A percentile compares a stretch with the other conserved stretches of the same genome.
Conservation (phyloP, 2,888 invertebrate genomes). For the Eudasyphora cyanicolor region DNA sequence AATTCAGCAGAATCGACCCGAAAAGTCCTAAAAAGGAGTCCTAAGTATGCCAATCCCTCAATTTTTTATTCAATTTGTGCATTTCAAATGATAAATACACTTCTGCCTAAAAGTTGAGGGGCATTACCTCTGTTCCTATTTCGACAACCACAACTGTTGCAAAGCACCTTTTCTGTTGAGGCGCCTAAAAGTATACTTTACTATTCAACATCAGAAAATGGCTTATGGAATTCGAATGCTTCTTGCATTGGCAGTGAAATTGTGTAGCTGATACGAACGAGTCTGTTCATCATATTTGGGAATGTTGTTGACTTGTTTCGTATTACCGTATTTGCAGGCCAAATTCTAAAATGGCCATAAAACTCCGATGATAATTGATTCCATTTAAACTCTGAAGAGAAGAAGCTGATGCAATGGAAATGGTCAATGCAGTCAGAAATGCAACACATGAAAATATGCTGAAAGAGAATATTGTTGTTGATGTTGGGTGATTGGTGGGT, state of each 20-base stretch:
- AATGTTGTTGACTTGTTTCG: background rate
- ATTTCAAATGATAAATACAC: no score
- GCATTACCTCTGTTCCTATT: no score
- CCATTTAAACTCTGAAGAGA: slow-evolving; percentile 17
- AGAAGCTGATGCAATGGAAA: slow-evolving; percentile 74
- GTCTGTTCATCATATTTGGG: background rate
- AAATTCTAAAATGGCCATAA: slow-evolving; percentile 11
- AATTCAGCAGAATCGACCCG: no score
- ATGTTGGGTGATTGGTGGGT: background rate
- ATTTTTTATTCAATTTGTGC: no score
- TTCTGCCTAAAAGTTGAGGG: no score
- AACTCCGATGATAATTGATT: slow-evolving; percentile 34
- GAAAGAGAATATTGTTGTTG: slow-evolving; percentile 8
- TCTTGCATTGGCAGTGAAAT: slow-evolving; percentile 28
- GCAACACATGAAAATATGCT: slow-evolving; percentile 5
- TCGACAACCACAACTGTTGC: no score
- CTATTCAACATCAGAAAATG: background rate
- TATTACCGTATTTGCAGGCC: background rate
- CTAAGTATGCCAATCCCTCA: no score
- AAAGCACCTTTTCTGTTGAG: no score
- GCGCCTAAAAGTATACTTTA: slow-evolving; percentile 53
- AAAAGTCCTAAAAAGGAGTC: no score
- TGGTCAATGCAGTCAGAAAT: slow-evolving; percentile 68
- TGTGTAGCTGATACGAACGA: background rate
- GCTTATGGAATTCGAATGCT: no score